Evolutionary conservation across 2,888 invertebrate species (phyloP).

Genomic region (Siphonodentalium dalli): DNA sequence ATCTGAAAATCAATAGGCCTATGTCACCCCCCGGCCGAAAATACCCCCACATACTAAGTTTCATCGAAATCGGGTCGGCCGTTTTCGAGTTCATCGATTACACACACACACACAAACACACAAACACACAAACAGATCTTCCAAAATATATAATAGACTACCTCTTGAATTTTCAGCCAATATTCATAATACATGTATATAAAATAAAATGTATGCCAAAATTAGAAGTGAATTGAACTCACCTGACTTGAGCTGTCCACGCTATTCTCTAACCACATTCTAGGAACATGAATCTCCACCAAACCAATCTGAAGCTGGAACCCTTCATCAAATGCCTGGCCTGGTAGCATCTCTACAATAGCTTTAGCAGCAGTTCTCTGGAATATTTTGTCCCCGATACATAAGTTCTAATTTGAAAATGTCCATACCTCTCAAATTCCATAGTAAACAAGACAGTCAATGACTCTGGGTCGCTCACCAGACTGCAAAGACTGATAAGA

Average conservation of each 20-base stretch:
- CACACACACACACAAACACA: conserved; percentile 1
- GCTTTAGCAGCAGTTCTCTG: conserved; percentile 61
- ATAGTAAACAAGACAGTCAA: no score
- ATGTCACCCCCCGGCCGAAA: no score
- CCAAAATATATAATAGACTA: background rate
- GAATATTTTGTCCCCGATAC: no score
- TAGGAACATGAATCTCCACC: conserved; percentile 65
- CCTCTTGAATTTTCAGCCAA: background rate
- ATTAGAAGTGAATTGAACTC: conserved; percentile 1
- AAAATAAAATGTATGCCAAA: no score
- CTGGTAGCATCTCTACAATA: conserved; percentile 54
- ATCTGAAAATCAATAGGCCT: no score
- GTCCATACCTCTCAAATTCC: background rate
- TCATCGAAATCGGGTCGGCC: no score
- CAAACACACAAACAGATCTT: background rate
- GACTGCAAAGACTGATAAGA: no score
- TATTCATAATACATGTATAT: background rate
- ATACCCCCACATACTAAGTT: no score
- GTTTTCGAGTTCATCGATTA: no score
- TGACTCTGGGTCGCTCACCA: no score
- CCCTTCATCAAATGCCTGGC: conserved; percentile 54
- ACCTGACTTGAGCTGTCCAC: conserved; percentile 47
- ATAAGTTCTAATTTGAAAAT: background rate
- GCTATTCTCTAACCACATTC: conserved; percentile 66
- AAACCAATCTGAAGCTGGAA: conserved; percentile 64